Evolutionary conservation across 2,797 vertebrate genomes (phyloP).

Genomic region (Alfaro cultratus): DNA sequence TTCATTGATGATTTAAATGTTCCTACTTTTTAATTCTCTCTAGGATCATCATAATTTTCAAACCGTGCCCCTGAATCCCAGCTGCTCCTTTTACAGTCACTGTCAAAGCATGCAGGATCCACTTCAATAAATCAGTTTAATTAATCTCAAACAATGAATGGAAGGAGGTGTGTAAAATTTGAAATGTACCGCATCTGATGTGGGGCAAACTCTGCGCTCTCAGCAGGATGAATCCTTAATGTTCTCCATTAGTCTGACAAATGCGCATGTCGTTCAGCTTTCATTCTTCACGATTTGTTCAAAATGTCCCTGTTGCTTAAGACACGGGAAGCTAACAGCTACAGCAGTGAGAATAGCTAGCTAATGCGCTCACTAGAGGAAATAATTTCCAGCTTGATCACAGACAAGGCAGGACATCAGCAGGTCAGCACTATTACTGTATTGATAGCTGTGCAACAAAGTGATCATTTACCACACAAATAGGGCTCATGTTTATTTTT

Average conservation of each 20-base stretch:
- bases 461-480: no score
- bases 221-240: background rate
- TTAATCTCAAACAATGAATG: background rate
- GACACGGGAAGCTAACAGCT: background rate
- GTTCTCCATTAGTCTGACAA: background rate
- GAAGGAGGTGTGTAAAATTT: background rate
- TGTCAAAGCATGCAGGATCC: background rate
- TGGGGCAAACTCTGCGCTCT: background rate
- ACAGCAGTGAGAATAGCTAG: background rate
- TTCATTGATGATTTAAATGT: slow-evolving; percentile 63
- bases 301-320: background rate
- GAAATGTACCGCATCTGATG: background rate
- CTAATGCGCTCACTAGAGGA: background rate
- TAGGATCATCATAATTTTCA: slow-evolving; percentile 10
- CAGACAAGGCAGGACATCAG: background rate
- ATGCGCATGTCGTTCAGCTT: background rate
- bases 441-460: no score
- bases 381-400: background rate
- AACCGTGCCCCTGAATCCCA: slow-evolving; percentile 3
- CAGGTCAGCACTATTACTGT: no score
- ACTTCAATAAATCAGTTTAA: background rate
- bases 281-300: background rate
- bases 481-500: no score
- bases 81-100: slow-evolving; percentile 12
- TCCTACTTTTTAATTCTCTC: slow-evolving; percentile 24